These are phyloP conservation scores for Drosophila jambulina DNA, from an alignment of 1,140 invertebrate species.

Conservation along the genomic window DNA sequence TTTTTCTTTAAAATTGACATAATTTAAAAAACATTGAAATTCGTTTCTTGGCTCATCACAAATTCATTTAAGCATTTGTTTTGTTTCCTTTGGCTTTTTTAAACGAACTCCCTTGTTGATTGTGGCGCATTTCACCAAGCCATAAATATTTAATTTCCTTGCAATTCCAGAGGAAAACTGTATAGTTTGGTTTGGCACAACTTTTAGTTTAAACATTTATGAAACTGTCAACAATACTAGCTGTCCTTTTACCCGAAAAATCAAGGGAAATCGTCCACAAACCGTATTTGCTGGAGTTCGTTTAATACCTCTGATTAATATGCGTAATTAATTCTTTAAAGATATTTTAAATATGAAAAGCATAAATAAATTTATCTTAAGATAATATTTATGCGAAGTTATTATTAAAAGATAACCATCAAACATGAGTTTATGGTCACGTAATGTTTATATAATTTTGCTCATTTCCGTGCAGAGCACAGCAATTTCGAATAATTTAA, in stretches of 20 bases:
- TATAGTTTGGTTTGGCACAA: not conserved
- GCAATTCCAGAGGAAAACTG: not conserved
- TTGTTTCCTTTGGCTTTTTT: not conserved
- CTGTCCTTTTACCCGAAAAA: not conserved
- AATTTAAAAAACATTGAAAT: constrained; percentile 4
- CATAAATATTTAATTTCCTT: constrained; percentile 21
- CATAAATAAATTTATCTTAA: not conserved
- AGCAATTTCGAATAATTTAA: constrained; percentile 32
- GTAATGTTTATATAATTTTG: constrained; percentile 41
- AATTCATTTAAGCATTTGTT: constrained; percentile 9
- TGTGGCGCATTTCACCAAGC: constrained; percentile 3
- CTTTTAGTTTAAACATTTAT: constrained; percentile 13
- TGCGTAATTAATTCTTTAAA: constrained; percentile 1
- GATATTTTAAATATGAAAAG: constrained; percentile 2
- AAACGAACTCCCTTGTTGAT: constrained; percentile 9
- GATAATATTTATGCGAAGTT: not conserved
- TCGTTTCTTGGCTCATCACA: not conserved
- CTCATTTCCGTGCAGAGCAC: constrained; percentile 32
- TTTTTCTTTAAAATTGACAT: not conserved
- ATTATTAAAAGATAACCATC: constrained; percentile 26
- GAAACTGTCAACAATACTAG: constrained; percentile 4
- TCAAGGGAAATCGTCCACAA: not conserved
- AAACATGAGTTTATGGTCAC: constrained; percentile 31
- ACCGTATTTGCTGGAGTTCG: not conserved
- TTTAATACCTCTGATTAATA: not conserved